Evolutionary conservation across 1,140 invertebrate species (phyloP).

Genomic region (Tetramorium simillimum): DNA sequence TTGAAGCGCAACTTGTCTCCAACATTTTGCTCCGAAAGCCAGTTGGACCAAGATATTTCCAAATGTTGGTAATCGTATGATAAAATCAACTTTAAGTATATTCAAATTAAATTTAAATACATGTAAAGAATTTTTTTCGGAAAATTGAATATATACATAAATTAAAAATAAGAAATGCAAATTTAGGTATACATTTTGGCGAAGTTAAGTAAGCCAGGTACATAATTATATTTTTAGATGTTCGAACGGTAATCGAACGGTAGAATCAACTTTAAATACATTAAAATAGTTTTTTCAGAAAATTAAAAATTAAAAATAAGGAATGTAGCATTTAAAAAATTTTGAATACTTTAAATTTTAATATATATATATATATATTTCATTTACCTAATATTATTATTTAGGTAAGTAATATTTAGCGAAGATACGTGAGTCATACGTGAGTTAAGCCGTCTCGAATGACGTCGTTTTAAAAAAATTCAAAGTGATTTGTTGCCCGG

Average conservation of each 20-base stretch:
- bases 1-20: not conserved
- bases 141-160: not conserved
- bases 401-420: too few relatives aligned
- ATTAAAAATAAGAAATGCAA: not conserved
- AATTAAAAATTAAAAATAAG: not conserved
- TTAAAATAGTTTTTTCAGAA: not conserved
- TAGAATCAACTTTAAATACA: not conserved
- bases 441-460: slow-evolving; percentile 38
- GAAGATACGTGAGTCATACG: not conserved
- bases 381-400: too few relatives aligned
- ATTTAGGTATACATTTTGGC: not conserved
- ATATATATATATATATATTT: too few relatives aligned
- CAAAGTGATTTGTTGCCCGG: slow-evolving; percentile 68
- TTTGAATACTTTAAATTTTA: too few relatives aligned
- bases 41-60: not conserved
- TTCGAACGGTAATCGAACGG: not conserved
- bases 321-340: not conserved
- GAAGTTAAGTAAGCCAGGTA: not conserved
- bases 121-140: too few relatives aligned
- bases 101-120: not conserved
- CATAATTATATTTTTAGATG: not conserved
- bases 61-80: not conserved
- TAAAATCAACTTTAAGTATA: not conserved
- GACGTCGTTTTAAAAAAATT: slow-evolving; percentile 79
- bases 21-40: not conserved